Evolutionary conservation across 2,888 invertebrate genomes (phyloP).

Genomic region (Tinea pellionella): DNA sequence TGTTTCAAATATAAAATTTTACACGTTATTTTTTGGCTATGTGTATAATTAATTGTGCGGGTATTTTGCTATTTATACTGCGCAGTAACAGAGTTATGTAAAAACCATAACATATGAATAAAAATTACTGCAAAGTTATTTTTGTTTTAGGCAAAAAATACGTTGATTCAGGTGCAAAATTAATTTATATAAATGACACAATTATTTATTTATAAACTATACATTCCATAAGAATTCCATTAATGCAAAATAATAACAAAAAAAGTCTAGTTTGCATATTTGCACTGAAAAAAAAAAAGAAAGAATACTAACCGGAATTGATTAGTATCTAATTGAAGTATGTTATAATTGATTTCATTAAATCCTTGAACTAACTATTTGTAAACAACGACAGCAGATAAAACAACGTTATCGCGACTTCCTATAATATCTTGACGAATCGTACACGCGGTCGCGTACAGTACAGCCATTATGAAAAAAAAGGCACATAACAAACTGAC

Average conservation of each 20-base stretch:
- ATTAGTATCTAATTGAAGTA: neutral
- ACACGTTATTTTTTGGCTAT: too few species aligned
- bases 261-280: too few species aligned
- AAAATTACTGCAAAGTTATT: neutral
- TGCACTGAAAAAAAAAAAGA: too few species aligned
- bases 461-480: neutral
- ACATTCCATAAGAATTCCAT: neutral
- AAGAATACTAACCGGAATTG: too few species aligned
- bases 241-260: neutral
- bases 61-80: too few species aligned
- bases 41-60: too few species aligned
- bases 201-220: constrained; percentile 24
- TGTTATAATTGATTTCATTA: neutral
- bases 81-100: constrained; percentile 7
- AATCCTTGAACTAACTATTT: constrained; percentile 10
- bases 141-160: neutral
- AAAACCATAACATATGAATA: constrained; percentile 6
- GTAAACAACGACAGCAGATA: constrained; percentile 11
- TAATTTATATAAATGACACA: constrained; percentile 47
- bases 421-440: constrained; percentile 6
- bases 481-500: constrained; percentile 26
- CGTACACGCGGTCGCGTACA: neutral
- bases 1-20: too few species aligned
- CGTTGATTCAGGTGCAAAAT: constrained; percentile 20
- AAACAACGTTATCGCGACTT: neutral